These are phyloP conservation scores for Madoqua kirkii DNA, from an alignment of 2,113 vertebrate genomes.

Conservation along the genomic window DNA sequence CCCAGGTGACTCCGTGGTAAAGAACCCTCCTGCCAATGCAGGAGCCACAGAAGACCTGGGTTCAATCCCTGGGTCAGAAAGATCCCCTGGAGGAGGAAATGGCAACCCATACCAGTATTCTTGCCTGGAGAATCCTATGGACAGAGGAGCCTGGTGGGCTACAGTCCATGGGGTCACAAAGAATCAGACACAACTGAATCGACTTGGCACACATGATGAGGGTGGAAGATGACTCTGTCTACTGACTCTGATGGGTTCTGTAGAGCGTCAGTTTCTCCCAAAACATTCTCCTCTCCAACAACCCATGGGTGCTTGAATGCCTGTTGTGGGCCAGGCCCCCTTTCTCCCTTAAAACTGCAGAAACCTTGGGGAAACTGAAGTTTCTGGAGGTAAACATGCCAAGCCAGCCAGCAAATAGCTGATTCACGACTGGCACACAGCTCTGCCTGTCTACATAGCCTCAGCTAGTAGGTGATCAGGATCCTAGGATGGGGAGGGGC, in stretches of 20 bases:
- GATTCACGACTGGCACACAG: too few relatives aligned
- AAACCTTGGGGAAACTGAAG: neutral
- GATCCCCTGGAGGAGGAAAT: neutral
- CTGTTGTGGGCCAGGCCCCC: fast-evolving
- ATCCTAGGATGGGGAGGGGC: neutral
- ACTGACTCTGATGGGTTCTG: neutral
- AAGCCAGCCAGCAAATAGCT: neutral
- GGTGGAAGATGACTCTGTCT: neutral
- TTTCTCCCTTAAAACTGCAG: neutral
- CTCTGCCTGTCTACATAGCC: neutral
- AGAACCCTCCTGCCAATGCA: neutral
- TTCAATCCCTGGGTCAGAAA: neutral
- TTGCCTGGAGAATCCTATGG: neutral
- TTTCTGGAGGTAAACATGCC: neutral
- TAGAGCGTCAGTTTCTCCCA: neutral
- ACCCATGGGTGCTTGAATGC: fast-evolving
- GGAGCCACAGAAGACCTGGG: neutral
- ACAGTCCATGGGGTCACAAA: neutral
- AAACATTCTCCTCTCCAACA: neutral
- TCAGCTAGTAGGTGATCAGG: neutral
- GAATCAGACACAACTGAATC: neutral
- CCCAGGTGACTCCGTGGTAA: neutral
- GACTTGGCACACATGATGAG: neutral
- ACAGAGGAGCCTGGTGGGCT: neutral
- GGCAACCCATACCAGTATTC: neutral